These are phyloP conservation scores for Porites lobata DNA, from an alignment of 92 coral and sea anemone genomes.

Conservation along the genomic window DNA sequence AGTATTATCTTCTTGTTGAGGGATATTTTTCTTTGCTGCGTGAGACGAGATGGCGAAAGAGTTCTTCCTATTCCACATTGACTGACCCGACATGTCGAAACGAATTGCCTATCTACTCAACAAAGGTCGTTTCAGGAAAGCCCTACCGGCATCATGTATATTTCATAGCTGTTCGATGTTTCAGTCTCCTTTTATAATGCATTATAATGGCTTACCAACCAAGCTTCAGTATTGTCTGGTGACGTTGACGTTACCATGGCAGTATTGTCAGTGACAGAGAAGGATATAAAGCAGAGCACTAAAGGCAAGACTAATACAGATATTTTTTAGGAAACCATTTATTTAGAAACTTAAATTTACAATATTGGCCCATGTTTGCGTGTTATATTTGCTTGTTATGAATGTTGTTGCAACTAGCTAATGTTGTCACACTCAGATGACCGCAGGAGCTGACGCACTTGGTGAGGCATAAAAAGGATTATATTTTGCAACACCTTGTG, in stretches of 20 bases:
- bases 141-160: slow-evolving; percentile 94
- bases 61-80: slow-evolving; percentile 97
- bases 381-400: neutral
- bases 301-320: slow-evolving; percentile 15
- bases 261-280: neutral
- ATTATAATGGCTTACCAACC: slow-evolving; percentile 65
- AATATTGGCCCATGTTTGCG: neutral
- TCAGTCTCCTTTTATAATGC: slow-evolving; percentile 36
- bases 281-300: slow-evolving; percentile 15
- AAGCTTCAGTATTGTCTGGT: slow-evolving; percentile 59
- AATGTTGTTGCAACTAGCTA: neutral
- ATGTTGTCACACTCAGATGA: neutral
- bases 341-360: neutral
- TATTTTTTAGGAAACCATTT: neutral
- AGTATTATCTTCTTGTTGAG: slow-evolving; percentile 53
- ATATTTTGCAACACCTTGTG: slow-evolving; percentile 8
- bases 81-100: slow-evolving; percentile 76
- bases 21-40: slow-evolving; percentile 83
- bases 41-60: slow-evolving; percentile 93
- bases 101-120: neutral
- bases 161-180: slow-evolving; percentile 67
- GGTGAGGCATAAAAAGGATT: neutral
- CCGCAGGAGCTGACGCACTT: neutral
- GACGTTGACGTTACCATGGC: slow-evolving; percentile 62
- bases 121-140: slow-evolving; percentile 47